Evolutionary conservation across 2,113 vertebrate species (phyloP).

Genomic region (Aleadryas rufinucha): DNA sequence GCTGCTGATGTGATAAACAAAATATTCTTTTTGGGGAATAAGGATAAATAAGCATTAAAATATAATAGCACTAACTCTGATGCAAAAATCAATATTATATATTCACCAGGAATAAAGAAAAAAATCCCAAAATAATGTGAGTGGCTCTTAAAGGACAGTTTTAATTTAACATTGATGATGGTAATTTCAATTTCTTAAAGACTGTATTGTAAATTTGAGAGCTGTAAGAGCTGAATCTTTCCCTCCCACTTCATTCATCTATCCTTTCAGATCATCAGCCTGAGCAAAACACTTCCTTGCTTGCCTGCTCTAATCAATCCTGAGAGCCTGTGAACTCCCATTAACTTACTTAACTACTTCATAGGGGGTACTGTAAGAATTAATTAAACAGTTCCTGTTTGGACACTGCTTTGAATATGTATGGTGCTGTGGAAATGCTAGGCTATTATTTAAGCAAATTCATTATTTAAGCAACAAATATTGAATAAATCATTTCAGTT

Average conservation of each 20-base stretch:
- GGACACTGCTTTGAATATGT: constrained; percentile 19
- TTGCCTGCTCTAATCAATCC: constrained; percentile 48
- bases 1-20: neutral
- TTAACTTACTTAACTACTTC: constrained; percentile 46
- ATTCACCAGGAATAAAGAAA: neutral
- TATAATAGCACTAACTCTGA: neutral
- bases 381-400: constrained; percentile 61
- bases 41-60: neutral
- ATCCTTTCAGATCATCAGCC: neutral
- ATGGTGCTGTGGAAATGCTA: neutral
- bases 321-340: constrained; percentile 29
- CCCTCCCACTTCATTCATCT: constrained; percentile 9
- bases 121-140: neutral
- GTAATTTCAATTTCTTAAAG: neutral
- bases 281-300: constrained; percentile 10
- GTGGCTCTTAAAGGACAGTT: neutral
- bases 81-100: neutral
- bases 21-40: neutral
- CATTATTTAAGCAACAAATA: neutral
- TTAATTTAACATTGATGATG: neutral
- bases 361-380: neutral
- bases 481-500: neutral
- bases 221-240: neutral
- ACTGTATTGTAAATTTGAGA: neutral
- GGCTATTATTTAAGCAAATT: neutral